Base-by-base conservation (phyloP, 23 tunicate genomes). In the Oikopleura vanhoeffeni region DNA sequence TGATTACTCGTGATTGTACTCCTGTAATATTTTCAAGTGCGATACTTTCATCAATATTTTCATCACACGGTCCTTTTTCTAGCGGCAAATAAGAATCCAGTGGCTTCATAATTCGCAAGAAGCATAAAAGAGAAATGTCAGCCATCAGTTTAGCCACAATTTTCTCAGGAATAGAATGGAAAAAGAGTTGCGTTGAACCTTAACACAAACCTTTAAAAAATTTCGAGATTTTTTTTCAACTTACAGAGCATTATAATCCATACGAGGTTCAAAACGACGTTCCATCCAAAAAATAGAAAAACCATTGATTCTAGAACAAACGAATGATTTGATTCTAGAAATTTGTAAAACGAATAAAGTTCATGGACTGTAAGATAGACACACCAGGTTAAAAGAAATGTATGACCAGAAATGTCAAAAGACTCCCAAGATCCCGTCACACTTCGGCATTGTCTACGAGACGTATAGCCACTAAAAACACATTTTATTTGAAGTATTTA, bases 331-430 rank as follows among this genome's bases (percentile, higher is more conserved):
- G 34, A 13, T 32, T 71, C 35, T 3, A 71, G 32, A 30, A 71
- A 71, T 71, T 28, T 30, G 27, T 2, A 13, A 71, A 30, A 18
- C 2, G 38, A 71, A 71, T 13, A 28, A 33, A 71, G 79, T 32
- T 71, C 38, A 38, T 3, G 4, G 38, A 71, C 32, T 18, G 79
- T 24, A 3, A 71, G 4, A 71, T 71, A 71, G 35, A 71, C 4
- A 30, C 79, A 71, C 79, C 79, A 71, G 38, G 79, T 13, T 33
- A 71, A 38, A 33, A 71, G 38, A 71, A 71, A 71, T 13, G 79
- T 71, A 30, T 71, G 79, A 13, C 79, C 79, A 4, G 79, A 71
- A 32, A 71, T 71, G 79, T 71, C 79, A 30, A 71, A 71, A 24
- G 27, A 30, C 27, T 71, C 79, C 79, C 79, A 71, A 24, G 38